Evolutionary conservation across 2,888 invertebrate species (phyloP).

Genomic region (Anticlea derivata): DNA sequence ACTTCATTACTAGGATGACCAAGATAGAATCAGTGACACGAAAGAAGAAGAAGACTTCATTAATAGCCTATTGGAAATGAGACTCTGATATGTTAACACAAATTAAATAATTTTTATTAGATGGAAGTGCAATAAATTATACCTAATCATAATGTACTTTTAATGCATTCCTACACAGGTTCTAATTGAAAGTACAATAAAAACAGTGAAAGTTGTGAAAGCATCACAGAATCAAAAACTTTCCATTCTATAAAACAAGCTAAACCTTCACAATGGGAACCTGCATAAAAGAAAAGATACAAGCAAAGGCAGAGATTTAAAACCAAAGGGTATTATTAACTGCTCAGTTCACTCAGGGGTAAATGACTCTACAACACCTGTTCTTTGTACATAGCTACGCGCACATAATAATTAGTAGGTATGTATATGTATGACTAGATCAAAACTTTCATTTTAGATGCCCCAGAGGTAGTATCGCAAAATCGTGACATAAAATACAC

Average conservation of each 20-base stretch:
- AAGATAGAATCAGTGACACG: no score
- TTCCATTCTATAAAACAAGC: slow-evolving; percentile 47
- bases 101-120: no score
- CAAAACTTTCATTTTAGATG: slow-evolving; percentile 34
- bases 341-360: slow-evolving; percentile 70
- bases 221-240: slow-evolving; percentile 53
- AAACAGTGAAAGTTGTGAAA: slow-evolving; percentile 76
- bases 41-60: no score
- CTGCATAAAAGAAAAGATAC: slow-evolving; percentile 53
- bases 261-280: slow-evolving; percentile 27
- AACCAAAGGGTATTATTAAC: slow-evolving; percentile 65
- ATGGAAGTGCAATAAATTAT: no score
- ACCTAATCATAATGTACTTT: neutral
- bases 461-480: slow-evolving; percentile 37
- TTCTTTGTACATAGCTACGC: slow-evolving; percentile 63
- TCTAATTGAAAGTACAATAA: slow-evolving; percentile 30
- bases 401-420: slow-evolving; percentile 37
- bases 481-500: slow-evolving; percentile 50
- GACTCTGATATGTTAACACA: no score
- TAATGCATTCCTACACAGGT: no score
- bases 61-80: no score
- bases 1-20: no score
- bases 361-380: slow-evolving; percentile 81
- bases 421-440: slow-evolving; percentile 37
- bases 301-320: slow-evolving; percentile 54